A percentile compares a stretch with the other conserved stretches of the same genome.
phyloP scores from a whole-genome alignment of 2,113 vertebrate genomes.

The Myrmecophaga tridactyla region DNA sequence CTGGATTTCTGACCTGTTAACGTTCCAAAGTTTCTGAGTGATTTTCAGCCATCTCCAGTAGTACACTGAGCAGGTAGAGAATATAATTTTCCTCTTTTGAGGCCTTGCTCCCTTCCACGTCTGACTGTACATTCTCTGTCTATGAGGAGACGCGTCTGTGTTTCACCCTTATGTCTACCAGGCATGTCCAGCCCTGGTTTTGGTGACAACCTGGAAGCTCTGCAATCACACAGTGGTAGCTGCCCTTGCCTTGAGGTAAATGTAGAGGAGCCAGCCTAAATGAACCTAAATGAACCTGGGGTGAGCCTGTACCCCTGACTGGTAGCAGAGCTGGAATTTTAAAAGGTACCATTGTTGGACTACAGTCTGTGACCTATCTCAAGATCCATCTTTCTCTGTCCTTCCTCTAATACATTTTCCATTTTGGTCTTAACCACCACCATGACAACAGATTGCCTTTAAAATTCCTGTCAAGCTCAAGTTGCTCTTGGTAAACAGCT shows the following conservation, averaged over 20 bases:
- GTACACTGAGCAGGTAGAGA: background rate
- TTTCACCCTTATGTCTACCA: background rate
- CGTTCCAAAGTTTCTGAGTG: background rate
- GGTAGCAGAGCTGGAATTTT: too few species aligned
- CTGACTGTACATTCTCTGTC: background rate
- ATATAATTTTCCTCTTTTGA: background rate
- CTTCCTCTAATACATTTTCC: background rate
- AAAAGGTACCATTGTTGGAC: background rate
- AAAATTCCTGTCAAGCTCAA: background rate
- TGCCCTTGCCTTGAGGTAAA: background rate
- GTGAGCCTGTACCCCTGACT: fast-evolving
- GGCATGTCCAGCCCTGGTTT: background rate
- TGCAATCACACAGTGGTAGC: background rate
- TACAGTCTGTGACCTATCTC: too few species aligned
- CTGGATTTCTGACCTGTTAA: background rate
- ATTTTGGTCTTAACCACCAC: too few species aligned
- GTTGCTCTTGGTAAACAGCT: background rate
- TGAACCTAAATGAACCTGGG: background rate
- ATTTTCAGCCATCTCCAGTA: background rate
- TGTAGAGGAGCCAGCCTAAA: background rate
- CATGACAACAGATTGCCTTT: background rate
- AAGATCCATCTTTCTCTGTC: background rate
- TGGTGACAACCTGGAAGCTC: background rate
- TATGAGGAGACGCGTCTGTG: background rate
- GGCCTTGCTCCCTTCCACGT: background rate